Conservation (phyloP, 2,113 vertebrate species). For the Cheirogaleus medius region DNA sequence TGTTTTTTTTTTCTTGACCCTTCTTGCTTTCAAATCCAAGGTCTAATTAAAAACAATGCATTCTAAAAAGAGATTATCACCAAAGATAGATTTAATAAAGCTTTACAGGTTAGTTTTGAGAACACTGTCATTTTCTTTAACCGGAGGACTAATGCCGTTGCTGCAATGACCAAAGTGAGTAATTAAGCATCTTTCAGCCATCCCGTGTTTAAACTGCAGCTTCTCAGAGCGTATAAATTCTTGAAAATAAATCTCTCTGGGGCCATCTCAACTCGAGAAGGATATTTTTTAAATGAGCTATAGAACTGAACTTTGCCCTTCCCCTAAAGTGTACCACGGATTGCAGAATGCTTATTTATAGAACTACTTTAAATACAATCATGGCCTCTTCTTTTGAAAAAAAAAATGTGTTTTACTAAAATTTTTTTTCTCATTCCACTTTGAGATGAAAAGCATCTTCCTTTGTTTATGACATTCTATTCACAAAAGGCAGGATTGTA, state of each 20-base stretch:
- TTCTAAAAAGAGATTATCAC: constrained; percentile 57
- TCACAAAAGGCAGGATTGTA: background rate
- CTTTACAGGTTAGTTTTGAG: constrained; percentile 58
- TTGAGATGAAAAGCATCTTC: background rate
- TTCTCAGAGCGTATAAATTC: constrained; percentile 53
- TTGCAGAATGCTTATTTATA: constrained; percentile 55
- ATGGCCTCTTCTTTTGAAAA: background rate
- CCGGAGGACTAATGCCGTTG: background rate
- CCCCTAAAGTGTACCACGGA: background rate
- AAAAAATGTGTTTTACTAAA: background rate
- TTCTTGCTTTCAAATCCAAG: constrained; percentile 68
- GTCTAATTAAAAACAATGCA: constrained; percentile 78
- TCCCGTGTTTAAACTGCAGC: background rate
- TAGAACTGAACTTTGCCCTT: constrained; percentile 12
- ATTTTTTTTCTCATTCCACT: background rate
- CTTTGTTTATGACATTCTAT: constrained; percentile 10
- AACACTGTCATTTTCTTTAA: constrained; percentile 6
- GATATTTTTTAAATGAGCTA: background rate
- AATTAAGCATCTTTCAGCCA: constrained; percentile 69
- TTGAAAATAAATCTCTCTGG: constrained; percentile 47
- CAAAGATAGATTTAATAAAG: constrained; percentile 52
- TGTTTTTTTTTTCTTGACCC: constrained; percentile 31
- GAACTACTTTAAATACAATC: constrained; percentile 39
- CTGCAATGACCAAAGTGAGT: background rate
- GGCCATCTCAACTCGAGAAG: constrained; percentile 24